Conservation (phyloP, 2,888 invertebrate species). For the Tenthredo mesomela region DNA sequence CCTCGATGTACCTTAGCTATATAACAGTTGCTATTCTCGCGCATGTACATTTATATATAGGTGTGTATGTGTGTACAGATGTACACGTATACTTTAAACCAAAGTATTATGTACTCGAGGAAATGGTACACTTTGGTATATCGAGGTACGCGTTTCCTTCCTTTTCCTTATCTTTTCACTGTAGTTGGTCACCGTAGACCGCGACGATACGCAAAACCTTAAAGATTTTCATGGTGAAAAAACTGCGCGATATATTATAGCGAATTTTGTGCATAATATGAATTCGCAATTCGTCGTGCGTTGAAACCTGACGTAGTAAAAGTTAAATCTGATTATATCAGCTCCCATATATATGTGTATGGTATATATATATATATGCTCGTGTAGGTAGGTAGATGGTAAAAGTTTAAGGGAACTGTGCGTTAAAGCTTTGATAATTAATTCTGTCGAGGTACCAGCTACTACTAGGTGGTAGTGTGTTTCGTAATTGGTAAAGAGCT, state of each 20-base stretch:
- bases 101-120: constrained; percentile 9
- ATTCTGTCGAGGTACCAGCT: constrained; percentile 11
- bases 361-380: background rate
- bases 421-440: constrained; percentile 35
- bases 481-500: constrained; percentile 36
- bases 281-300: background rate
- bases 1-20: constrained; percentile 2
- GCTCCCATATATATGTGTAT: background rate
- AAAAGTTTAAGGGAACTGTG: constrained; percentile 9
- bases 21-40: background rate
- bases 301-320: background rate
- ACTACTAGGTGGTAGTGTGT: constrained; percentile 11
- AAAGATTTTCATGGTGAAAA: background rate
- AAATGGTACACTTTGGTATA: constrained; percentile 4
- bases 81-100: background rate
- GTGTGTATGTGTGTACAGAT: background rate
- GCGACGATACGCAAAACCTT: background rate
- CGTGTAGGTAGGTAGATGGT: background rate
- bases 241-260: background rate
- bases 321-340: background rate
- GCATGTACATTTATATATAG: background rate
- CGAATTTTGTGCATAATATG: background rate
- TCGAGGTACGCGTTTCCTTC: background rate
- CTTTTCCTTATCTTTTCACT: background rate
- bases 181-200: background rate